Evolutionary conservation across 2,888 invertebrate genomes (phyloP).

Genomic region (Dolichopus griseipennis): DNA sequence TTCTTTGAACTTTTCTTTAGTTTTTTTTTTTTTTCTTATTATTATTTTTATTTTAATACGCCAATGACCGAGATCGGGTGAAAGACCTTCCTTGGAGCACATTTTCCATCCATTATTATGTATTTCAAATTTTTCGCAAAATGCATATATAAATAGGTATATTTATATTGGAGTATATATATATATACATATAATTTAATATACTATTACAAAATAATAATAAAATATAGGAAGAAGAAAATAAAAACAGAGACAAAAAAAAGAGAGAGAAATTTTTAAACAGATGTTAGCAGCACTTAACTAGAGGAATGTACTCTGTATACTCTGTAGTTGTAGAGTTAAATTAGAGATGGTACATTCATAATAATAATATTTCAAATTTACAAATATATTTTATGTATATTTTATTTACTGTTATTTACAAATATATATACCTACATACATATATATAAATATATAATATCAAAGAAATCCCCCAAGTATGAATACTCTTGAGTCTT

Average conservation of each 20-base stretch:
- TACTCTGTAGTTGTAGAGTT: too few relatives aligned
- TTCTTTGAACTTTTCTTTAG: not conserved
- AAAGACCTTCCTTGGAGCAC: constrained; percentile 41
- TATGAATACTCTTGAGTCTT: not conserved
- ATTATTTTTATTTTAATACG: constrained; percentile 29
- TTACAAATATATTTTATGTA: too few relatives aligned
- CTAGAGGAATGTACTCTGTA: too few relatives aligned
- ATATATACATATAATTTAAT: not conserved
- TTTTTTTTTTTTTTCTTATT: not conserved
- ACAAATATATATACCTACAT: too few relatives aligned
- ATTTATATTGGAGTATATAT: not conserved
- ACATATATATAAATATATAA: too few relatives aligned
- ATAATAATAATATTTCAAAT: too few relatives aligned
- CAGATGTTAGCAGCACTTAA: not conserved
- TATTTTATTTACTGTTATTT: too few relatives aligned
- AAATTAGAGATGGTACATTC: too few relatives aligned
- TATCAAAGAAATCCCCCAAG: too few relatives aligned
- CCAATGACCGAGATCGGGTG: constrained; percentile 46
- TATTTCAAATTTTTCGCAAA: constrained; percentile 2
- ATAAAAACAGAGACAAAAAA: too few relatives aligned
- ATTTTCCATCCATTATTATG: constrained; percentile 8
- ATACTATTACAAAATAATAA: too few relatives aligned
- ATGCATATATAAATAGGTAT: not conserved
- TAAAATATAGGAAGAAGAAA: too few relatives aligned
- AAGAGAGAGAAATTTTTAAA: not conserved